phyloP scores from a whole-genome alignment of 2,113 vertebrate genomes.

The Galeopterus variegatus region DNA sequence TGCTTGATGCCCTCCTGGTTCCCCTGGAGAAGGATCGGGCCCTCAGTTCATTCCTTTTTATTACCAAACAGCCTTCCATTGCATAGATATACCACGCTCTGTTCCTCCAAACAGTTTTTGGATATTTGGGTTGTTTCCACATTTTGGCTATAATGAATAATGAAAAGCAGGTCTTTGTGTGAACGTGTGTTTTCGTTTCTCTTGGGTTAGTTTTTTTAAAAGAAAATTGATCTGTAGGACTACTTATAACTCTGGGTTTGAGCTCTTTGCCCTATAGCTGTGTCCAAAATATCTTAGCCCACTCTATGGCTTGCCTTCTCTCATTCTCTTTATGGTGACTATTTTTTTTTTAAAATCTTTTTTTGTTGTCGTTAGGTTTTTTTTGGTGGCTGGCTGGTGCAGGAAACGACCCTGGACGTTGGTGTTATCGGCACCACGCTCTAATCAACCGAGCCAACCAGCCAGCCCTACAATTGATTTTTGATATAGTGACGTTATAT shows the following conservation, averaged over 20 bases:
- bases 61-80: not conserved
- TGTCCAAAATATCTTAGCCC: not conserved
- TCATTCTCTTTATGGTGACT: not conserved
- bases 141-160: not conserved
- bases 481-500: not conserved
- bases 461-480: too few species aligned
- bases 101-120: not conserved
- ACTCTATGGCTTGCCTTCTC: not conserved
- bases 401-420: too few species aligned
- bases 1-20: accelerated
- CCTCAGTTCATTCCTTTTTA: accelerated
- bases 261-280: not conserved
- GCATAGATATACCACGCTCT: accelerated
- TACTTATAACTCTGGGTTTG: not conserved
- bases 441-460: too few species aligned
- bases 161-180: not conserved
- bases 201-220: not conserved
- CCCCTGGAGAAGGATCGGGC: accelerated
- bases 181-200: not conserved
- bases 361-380: too few species aligned
- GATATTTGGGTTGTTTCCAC: not conserved
- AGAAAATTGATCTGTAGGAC: not conserved
- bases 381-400: too few species aligned
- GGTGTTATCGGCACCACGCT: too few species aligned
- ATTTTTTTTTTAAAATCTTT: not conserved